These are phyloP conservation scores for Exaiptasia diaphana DNA, from an alignment of 64 coral and sea anemone species.

Conservation along the genomic window DNA sequence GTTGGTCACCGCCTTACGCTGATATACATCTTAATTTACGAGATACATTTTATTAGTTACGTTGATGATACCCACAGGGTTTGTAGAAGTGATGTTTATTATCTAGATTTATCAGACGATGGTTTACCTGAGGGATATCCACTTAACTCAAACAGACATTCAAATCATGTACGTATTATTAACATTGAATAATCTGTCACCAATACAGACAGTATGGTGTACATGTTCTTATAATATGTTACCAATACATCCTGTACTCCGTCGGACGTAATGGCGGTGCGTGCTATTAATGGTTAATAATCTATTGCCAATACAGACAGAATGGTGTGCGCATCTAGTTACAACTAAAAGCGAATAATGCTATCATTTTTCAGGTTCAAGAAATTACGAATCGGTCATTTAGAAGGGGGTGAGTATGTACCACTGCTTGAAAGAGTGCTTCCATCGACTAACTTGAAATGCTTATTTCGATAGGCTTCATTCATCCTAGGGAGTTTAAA, in stretches of 20 bases:
- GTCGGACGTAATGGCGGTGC: no score
- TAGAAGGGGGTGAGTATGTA: neutral
- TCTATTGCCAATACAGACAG: neutral
- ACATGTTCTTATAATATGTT: no score
- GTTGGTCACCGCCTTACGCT: neutral
- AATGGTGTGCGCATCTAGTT: neutral
- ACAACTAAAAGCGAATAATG: neutral
- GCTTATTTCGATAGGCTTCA: neutral
- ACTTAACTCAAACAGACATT: no score
- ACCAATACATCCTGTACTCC: no score
- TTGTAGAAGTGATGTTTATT: neutral
- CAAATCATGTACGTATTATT: no score
- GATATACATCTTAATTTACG: neutral
- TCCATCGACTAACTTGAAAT: no score
- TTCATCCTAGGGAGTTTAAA: constrained; percentile 54
- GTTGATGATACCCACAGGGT: neutral
- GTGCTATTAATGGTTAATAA: no score
- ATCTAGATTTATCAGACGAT: neutral
- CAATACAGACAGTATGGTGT: neutral
- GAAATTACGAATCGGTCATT: neutral
- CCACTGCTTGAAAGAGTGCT: no score
- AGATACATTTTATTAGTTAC: neutral
- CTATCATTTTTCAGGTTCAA: neutral
- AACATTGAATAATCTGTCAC: neutral
- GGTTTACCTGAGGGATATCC: no score